Percentiles rank a stretch among this genome's conserved stretches.
These are phyloP conservation scores for Pentalonia nigronervosa DNA, from an alignment of 1,140 invertebrate species.

Conservation along the genomic window DNA sequence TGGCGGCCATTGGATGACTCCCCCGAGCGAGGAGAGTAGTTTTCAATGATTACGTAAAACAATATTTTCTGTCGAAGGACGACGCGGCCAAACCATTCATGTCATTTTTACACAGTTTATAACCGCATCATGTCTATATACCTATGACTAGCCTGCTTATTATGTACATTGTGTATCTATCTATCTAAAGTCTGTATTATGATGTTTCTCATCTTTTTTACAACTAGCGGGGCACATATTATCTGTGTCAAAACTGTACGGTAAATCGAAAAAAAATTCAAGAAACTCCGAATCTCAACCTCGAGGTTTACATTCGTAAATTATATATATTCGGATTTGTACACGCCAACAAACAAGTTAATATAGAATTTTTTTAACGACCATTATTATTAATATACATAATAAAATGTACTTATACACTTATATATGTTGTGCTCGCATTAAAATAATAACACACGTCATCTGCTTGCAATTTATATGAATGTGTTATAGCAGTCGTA, in stretches of 20 bases:
- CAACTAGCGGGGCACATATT: no score
- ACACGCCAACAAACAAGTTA: not conserved
- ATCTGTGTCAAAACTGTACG: not conserved
- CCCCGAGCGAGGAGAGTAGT: constrained; percentile 20
- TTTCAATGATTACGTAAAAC: constrained; percentile 34
- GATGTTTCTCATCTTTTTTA: not conserved
- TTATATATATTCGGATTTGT: not conserved
- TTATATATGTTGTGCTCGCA: not conserved
- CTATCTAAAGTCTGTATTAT: not conserved
- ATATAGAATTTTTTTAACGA: not conserved
- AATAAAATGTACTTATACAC: not conserved
- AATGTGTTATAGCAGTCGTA: not conserved
- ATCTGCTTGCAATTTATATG: not conserved
- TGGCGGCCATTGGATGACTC: not conserved
- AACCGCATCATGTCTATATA: not conserved
- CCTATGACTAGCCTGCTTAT: not conserved
- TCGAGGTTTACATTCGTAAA: not conserved
- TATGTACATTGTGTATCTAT: not conserved
- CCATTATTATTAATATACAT: not conserved
- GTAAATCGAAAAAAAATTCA: not conserved
- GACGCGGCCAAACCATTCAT: not conserved
- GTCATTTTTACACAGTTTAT: not conserved
- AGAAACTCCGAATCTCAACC: not conserved
- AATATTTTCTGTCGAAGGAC: not conserved
- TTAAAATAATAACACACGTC: not conserved